phyloP scores from a whole-genome alignment of 2,113 vertebrate genomes.

The Psophia crepitans region DNA sequence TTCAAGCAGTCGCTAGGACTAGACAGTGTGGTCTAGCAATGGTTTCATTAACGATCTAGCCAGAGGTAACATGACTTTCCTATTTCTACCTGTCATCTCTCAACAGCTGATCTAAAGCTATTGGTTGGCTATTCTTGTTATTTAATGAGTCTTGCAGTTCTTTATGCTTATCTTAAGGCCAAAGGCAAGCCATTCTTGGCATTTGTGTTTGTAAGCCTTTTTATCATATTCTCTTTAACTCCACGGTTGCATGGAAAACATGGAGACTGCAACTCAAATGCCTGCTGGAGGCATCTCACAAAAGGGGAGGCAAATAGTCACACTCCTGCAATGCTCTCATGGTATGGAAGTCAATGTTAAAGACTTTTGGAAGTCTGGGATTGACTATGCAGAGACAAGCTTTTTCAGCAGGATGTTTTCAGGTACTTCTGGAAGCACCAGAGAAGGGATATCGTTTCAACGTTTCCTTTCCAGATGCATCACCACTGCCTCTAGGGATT shows the following conservation, averaged over 20 bases:
- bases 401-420: background rate
- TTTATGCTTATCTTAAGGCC: background rate
- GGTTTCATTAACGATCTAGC: background rate
- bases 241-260: background rate
- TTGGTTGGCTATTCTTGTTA: background rate
- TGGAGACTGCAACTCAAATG: background rate
- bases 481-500: background rate
- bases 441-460: rapidly evolving
- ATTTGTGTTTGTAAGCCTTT: background rate
- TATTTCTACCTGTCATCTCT: slow-evolving; percentile 8
- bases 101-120: background rate
- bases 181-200: background rate
- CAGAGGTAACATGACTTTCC: slow-evolving; percentile 7
- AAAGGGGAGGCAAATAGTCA: background rate
- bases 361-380: background rate
- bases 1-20: background rate
- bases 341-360: background rate
- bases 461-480: background rate
- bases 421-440: background rate
- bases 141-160: background rate
- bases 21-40: background rate
- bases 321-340: rapidly evolving
- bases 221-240: background rate
- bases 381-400: background rate
- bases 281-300: background rate